Evolutionary conservation across 2,113 vertebrate genomes (phyloP).

Genomic region (Aegithalos caudatus): DNA sequence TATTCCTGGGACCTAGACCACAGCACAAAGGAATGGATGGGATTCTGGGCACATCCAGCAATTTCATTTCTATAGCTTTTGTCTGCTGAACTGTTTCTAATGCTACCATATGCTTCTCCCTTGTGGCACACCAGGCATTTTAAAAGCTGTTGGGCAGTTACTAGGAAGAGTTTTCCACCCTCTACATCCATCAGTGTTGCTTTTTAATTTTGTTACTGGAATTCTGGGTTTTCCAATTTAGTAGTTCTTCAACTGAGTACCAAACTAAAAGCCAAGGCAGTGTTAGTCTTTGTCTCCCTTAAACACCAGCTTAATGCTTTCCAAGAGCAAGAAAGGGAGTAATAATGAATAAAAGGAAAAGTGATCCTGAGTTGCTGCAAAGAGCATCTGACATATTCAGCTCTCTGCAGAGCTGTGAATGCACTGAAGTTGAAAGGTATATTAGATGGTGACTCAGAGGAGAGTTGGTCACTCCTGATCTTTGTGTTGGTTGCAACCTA

Average conservation of each 20-base stretch:
- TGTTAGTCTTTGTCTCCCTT: background rate
- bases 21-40: background rate
- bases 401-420: background rate
- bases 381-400: background rate
- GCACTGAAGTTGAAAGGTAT: background rate
- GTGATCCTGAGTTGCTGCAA: background rate
- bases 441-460: background rate
- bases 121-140: background rate
- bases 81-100: background rate
- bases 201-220: background rate
- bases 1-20: background rate
- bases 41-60: background rate
- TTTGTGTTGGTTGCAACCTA: background rate
- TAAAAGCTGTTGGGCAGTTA: background rate
- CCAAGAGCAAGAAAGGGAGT: background rate
- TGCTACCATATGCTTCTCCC: background rate
- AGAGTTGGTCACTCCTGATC: background rate
- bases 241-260: background rate
- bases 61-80: background rate
- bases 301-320: background rate
- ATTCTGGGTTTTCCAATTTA: background rate
- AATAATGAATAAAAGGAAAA: background rate
- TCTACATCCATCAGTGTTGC: background rate
- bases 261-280: background rate
- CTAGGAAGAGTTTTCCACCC: background rate